These are phyloP conservation scores for Limnephilus rhombicus DNA, from an alignment of 2,888 invertebrate species.

Conservation along the genomic window DNA sequence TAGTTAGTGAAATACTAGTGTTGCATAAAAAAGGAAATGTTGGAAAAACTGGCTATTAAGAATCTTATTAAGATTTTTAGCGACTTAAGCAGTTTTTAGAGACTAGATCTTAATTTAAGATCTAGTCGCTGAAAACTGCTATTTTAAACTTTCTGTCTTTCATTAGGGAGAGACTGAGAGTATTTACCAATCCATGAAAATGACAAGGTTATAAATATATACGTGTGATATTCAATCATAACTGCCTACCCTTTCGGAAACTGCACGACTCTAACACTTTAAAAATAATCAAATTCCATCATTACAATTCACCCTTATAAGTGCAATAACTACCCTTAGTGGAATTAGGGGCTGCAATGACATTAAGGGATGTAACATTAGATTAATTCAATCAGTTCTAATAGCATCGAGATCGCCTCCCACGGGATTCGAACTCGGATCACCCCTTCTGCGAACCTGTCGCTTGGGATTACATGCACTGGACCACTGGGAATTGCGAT, in stretches of 20 bases:
- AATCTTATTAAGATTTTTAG: too few species aligned
- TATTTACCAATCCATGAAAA: too few species aligned
- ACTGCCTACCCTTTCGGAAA: neutral
- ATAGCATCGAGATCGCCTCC: conserved; percentile 61
- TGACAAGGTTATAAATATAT: neutral
- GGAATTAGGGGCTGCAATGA: conserved; percentile 32
- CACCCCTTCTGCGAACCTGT: conserved; percentile 55
- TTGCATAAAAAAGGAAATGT: too few species aligned
- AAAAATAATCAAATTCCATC: conserved; percentile 14
- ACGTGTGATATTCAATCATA: neutral
- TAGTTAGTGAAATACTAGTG: too few species aligned
- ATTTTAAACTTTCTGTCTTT: too few species aligned
- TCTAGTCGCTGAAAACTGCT: too few species aligned
- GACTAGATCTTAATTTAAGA: too few species aligned
- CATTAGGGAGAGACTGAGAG: too few species aligned
- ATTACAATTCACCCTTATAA: conserved; percentile 20
- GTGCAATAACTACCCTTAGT: conserved; percentile 21
- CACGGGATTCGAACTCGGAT: conserved; percentile 59
- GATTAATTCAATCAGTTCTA: conserved; percentile 65
- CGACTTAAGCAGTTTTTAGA: too few species aligned
- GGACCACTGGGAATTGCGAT: conserved; percentile 18
- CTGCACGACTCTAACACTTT: neutral
- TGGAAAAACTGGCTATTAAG: too few species aligned
- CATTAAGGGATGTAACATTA: conserved; percentile 60
- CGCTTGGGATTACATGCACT: conserved; percentile 45